These are phyloP conservation scores for Rousettus leschenaultii DNA, from an alignment of 2,113 vertebrate species.

Conservation along the genomic window DNA sequence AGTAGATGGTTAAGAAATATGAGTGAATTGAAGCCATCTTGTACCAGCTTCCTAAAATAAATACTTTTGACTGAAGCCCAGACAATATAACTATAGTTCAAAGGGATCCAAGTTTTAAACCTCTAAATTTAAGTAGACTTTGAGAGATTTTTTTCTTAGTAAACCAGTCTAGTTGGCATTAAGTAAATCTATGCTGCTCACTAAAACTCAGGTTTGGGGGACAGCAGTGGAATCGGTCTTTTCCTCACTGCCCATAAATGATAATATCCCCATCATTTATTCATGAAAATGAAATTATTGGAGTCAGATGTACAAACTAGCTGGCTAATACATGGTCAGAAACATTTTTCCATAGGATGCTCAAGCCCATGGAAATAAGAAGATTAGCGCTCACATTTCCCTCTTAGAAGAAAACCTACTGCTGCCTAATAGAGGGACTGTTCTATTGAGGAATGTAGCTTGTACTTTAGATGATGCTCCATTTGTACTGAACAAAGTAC, in stretches of 20 bases:
- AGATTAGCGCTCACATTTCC: slow-evolving; percentile 84
- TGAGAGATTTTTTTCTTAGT: neutral
- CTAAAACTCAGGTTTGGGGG: neutral
- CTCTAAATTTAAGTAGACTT: slow-evolving; percentile 18
- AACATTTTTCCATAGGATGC: slow-evolving; percentile 81
- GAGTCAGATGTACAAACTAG: slow-evolving; percentile 33
- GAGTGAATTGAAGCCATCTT: neutral
- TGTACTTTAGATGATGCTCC: slow-evolving; percentile 82
- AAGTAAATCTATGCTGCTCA: neutral
- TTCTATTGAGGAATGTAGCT: slow-evolving; percentile 81
- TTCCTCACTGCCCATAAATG: neutral
- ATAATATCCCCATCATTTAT: neutral
- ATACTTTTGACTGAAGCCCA: neutral
- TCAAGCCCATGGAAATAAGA: slow-evolving; percentile 84
- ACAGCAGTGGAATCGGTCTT: neutral
- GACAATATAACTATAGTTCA: neutral
- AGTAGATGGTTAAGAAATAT: slow-evolving; percentile 21
- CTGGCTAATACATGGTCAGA: slow-evolving; percentile 33
- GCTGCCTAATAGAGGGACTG: slow-evolving; percentile 64
- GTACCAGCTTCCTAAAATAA: neutral
- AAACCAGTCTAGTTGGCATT: neutral
- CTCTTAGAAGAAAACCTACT: slow-evolving; percentile 81
- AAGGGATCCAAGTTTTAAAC: slow-evolving; percentile 7
- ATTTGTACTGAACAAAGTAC: slow-evolving; percentile 78
- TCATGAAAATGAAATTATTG: slow-evolving; percentile 25